Conservation (phyloP, 2,113 vertebrate species). For the Menidia beryllina region DNA sequence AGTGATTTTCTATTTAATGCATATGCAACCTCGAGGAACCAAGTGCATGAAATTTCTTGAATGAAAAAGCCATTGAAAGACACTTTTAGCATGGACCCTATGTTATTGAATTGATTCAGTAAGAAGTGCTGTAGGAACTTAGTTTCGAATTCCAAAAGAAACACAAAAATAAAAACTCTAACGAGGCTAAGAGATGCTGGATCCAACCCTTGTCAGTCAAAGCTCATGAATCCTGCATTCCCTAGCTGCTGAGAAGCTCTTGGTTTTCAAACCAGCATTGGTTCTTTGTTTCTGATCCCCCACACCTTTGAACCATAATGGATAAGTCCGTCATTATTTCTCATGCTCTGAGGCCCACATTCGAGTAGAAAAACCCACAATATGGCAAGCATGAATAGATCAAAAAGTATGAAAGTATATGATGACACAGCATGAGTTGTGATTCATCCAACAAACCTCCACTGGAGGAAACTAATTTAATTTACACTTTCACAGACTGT, state of each 20-base stretch:
- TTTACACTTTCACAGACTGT: no score
- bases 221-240: background rate
- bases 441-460: no score
- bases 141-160: background rate
- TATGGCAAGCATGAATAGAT: no score
- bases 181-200: background rate
- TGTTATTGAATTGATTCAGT: slow-evolving; percentile 8
- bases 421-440: background rate
- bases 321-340: no score
- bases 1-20: slow-evolving; percentile 41
- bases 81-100: slow-evolving; percentile 23
- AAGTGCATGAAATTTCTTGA: slow-evolving; percentile 33
- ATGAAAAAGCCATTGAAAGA: slow-evolving; percentile 66
- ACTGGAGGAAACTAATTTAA: no score
- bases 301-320: background rate
- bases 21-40: slow-evolving; percentile 8
- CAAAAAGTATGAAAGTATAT: background rate
- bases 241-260: background rate
- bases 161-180: slow-evolving; percentile 7
- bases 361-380: no score
- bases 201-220: slow-evolving; percentile 1
- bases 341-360: no score
- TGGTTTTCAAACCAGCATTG: background rate
- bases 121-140: background rate
- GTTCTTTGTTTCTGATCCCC: background rate